Percentiles rank a stretch among this genome's conserved stretches.
Evolutionary conservation across 2,797 vertebrate genomes (phyloP).

Genomic region (Sebastes jordani): DNA sequence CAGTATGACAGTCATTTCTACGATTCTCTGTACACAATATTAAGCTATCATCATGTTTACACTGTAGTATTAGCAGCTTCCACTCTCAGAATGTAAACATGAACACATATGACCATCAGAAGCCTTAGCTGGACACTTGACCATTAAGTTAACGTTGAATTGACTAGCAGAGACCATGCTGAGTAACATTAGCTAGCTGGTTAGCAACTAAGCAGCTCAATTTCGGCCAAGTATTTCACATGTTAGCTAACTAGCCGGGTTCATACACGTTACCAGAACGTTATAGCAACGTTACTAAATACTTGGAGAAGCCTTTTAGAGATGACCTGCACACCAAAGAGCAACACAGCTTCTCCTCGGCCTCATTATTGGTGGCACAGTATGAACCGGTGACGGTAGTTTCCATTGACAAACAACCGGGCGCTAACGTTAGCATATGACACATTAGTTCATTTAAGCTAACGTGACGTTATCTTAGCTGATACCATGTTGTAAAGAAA

Average conservation of each 20-base stretch:
- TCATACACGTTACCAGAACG: neutral
- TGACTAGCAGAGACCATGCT: conserved; percentile 3
- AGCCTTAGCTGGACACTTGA: neutral
- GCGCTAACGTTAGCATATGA: neutral
- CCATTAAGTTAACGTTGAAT: neutral
- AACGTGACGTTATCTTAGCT: neutral
- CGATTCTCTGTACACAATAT: neutral
- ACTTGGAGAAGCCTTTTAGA: neutral
- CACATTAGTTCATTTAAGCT: neutral
- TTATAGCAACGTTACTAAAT: neutral
- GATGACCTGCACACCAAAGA: accelerated
- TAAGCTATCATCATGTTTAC: neutral
- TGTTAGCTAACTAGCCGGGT: neutral
- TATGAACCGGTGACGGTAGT: neutral
- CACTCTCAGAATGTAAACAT: neutral
- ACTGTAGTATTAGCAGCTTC: neutral
- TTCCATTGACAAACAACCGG: neutral
- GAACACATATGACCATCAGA: neutral
- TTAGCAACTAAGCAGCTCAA: conserved; percentile 4
- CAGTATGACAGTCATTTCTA: neutral
- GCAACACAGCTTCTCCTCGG: neutral
- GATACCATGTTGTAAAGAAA: neutral
- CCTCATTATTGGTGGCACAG: neutral
- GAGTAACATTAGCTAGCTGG: conserved; percentile 8
- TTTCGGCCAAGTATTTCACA: neutral